Evolutionary conservation across 2,888 invertebrate species (phyloP).

Genomic region (Hypsopygia costalis): DNA sequence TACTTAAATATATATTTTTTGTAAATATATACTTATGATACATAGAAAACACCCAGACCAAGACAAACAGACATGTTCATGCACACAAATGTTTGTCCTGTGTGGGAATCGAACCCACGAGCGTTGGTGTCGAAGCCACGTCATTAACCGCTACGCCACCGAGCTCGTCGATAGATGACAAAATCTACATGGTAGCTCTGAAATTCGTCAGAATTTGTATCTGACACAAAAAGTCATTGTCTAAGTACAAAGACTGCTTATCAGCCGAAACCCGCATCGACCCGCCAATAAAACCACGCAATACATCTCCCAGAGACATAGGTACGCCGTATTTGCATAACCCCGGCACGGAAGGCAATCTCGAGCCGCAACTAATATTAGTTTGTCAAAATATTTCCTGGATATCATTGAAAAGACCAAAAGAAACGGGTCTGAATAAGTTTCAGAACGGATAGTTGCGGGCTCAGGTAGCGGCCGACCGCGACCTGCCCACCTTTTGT

Average conservation of each 20-base stretch:
- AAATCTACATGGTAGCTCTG: not conserved
- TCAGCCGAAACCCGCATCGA: constrained; percentile 6
- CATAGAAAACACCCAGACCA: too few species aligned
- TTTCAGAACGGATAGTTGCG: constrained; percentile 24
- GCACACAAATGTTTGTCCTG: too few species aligned
- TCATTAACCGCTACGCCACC: too few species aligned
- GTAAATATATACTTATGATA: too few species aligned
- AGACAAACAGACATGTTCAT: too few species aligned
- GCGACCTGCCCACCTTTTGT: constrained; percentile 20
- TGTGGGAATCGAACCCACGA: too few species aligned
- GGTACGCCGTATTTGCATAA: constrained; percentile 23
- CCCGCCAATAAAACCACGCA: not conserved
- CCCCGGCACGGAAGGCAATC: constrained; percentile 18
- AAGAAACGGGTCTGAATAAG: constrained; percentile 27
- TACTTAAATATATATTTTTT: too few species aligned
- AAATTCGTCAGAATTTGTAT: not conserved
- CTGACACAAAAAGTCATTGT: not conserved
- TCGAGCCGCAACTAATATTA: constrained; percentile 33
- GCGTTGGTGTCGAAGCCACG: too few species aligned
- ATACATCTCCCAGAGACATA: not conserved
- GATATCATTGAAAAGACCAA: constrained; percentile 30
- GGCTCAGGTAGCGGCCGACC: constrained; percentile 15
- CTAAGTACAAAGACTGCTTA: constrained; percentile 11
- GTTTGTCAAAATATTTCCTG: constrained; percentile 37
- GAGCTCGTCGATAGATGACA: too few species aligned